A percentile compares a stretch with the other conserved stretches of the same genome.
Conservation (phyloP, 1,140 invertebrate genomes). For the Lysiphlebus fabarum region DNA sequence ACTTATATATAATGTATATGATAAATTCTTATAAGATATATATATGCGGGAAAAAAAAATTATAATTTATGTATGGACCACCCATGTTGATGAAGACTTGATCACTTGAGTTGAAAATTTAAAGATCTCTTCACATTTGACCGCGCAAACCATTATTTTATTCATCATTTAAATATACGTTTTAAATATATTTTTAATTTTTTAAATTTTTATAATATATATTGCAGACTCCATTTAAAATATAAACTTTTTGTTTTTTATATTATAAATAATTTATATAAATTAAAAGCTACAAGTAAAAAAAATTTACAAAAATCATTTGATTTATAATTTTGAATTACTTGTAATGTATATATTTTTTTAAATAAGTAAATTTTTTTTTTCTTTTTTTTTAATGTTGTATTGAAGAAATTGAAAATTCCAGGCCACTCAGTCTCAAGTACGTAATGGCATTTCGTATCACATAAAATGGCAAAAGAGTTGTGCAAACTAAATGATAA, state of each 20-base stretch:
- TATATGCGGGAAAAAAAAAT: too few species aligned
- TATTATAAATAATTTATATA: too few species aligned
- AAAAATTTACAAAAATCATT: background rate
- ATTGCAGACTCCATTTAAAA: too few species aligned
- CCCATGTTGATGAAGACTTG: conserved; percentile 44
- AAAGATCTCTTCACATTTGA: conserved; percentile 44
- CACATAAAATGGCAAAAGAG: conserved; percentile 35
- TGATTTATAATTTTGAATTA: too few species aligned
- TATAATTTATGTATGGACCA: conserved; percentile 46
- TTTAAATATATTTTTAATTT: conserved; percentile 12
- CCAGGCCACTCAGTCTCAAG: conserved; percentile 49
- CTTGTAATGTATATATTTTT: too few species aligned
- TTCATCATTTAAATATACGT: conserved; percentile 38
- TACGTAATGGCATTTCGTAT: conserved; percentile 43
- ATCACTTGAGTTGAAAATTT: conserved; percentile 39
- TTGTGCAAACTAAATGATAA: too few species aligned
- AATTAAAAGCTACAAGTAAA: too few species aligned
- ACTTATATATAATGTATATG: conserved; percentile 48
- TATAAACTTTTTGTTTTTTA: too few species aligned
- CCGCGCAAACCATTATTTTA: conserved; percentile 50
- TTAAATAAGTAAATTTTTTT: background rate
- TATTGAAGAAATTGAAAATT: conserved; percentile 43
- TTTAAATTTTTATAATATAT: background rate
- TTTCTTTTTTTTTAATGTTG: conserved; percentile 9
- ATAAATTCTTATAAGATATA: conserved; percentile 32